phyloP scores from a whole-genome alignment of 1,140 invertebrate genomes.

The Macrobrachium nipponense region DNA sequence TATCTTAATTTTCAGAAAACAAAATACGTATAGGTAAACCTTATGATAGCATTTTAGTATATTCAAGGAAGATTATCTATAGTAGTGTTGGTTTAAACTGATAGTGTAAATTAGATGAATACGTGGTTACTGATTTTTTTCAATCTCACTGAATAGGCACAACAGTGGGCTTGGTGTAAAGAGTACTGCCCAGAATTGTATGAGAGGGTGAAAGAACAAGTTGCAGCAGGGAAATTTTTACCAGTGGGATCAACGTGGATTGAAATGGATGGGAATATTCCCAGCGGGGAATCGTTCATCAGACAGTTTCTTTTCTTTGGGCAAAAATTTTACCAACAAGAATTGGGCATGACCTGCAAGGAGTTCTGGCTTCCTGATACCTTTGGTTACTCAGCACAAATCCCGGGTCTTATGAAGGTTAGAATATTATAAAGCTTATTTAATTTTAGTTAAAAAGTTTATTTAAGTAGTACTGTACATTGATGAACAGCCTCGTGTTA shows the following conservation, averaged over 20 bases:
- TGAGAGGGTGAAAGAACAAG: constrained; percentile 65
- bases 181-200: constrained; percentile 71
- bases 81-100: too few relatives aligned
- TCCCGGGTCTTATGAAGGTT: constrained; percentile 72
- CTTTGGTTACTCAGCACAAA: constrained; percentile 74
- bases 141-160: constrained; percentile 68
- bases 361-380: constrained; percentile 76
- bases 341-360: constrained; percentile 70
- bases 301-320: constrained; percentile 74
- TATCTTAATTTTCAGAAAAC: too few relatives aligned
- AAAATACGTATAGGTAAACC: too few relatives aligned
- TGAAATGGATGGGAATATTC: constrained; percentile 70
- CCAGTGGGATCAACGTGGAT: constrained; percentile 40
- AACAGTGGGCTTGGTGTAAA: constrained; percentile 73
- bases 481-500: too few relatives aligned
- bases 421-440: not conserved
- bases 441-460: too few relatives aligned
- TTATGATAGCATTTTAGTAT: too few relatives aligned
- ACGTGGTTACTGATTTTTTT: too few relatives aligned
- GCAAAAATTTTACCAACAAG: constrained; percentile 71
- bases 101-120: too few relatives aligned
- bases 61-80: too few relatives aligned
- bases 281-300: constrained; percentile 73
- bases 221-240: constrained; percentile 26
- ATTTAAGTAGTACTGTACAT: too few relatives aligned